Percentiles rank a stretch among this genome's conserved stretches.
Evolutionary conservation across 2,888 invertebrate species (phyloP).

Genomic region (Hypsopygia costalis): DNA sequence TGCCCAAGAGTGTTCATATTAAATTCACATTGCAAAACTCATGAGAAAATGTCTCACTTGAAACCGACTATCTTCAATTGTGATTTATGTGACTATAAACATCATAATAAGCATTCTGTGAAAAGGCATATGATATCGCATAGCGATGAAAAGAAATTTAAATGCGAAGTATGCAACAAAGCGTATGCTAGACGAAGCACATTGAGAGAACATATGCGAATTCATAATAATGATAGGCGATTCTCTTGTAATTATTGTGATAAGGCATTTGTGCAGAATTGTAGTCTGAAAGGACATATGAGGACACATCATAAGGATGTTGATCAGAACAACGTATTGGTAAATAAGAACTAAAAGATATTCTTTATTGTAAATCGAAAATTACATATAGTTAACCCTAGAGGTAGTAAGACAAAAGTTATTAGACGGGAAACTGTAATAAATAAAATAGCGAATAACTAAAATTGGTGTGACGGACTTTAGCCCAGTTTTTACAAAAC

Average conservation of each 20-base stretch:
- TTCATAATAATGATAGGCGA: constrained; percentile 36
- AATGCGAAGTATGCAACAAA: constrained; percentile 9
- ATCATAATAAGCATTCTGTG: background rate
- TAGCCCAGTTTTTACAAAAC: too few relatives aligned
- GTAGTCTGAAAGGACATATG: constrained; percentile 36
- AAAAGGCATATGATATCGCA: constrained; percentile 8
- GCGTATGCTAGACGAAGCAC: constrained; percentile 18
- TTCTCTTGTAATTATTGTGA: constrained; percentile 34
- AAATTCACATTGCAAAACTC: constrained; percentile 34
- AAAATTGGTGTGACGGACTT: too few relatives aligned
- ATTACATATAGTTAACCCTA: too few relatives aligned
- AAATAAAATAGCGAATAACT: too few relatives aligned
- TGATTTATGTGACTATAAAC: constrained; percentile 8
- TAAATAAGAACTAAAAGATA: too few relatives aligned
- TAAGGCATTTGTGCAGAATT: constrained; percentile 34
- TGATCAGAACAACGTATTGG: too few relatives aligned
- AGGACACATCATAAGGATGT: constrained; percentile 23
- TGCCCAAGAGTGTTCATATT: constrained; percentile 19
- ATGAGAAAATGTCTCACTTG: constrained; percentile 29
- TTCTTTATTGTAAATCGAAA: too few relatives aligned
- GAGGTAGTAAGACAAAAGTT: too few relatives aligned
- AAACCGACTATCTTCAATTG: constrained; percentile 8
- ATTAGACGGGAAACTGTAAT: too few relatives aligned
- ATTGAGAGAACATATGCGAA: constrained; percentile 37
- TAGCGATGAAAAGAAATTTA: constrained; percentile 7